Evolutionary conservation across 1,140 invertebrate species (phyloP).

Genomic region (Trichomalopsis sarcophagae): DNA sequence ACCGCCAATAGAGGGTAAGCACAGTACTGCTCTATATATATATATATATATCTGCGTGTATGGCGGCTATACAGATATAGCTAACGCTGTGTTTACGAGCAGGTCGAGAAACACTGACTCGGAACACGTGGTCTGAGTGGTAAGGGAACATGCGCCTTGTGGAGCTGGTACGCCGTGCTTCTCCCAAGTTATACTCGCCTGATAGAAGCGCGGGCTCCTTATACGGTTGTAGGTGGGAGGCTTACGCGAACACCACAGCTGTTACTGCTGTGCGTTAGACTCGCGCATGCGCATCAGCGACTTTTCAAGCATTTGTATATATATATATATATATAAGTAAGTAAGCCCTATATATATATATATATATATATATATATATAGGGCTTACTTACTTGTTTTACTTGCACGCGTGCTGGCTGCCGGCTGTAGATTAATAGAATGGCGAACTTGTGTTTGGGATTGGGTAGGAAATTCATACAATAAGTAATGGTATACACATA

Average conservation of each 20-base stretch:
- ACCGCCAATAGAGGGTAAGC: not conserved
- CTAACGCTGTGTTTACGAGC: not conserved
- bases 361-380: too few species aligned
- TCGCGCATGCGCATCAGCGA: conserved; percentile 36
- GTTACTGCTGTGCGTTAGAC: not conserved
- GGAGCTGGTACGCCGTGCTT: conserved; percentile 45
- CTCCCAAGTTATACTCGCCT: conserved; percentile 58
- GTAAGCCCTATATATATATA: too few species aligned
- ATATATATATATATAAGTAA: too few species aligned
- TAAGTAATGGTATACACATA: not conserved
- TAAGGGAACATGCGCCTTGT: conserved; percentile 56
- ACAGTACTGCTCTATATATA: not conserved
- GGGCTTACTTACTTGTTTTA: not conserved
- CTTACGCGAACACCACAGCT: conserved; percentile 40
- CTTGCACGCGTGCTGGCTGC: not conserved
- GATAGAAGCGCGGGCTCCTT: conserved; percentile 74
- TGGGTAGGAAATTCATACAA: not conserved
- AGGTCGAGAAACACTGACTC: conserved; percentile 46
- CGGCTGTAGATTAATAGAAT: not conserved
- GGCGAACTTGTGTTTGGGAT: not conserved
- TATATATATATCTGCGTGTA: too few species aligned
- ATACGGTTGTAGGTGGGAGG: conserved; percentile 71
- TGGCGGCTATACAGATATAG: not conserved
- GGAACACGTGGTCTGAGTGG: conserved; percentile 67
- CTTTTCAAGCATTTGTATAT: not conserved